Conservation (phyloP, 1,140 invertebrate species). For the Metopolophium dirhodum region DNA sequence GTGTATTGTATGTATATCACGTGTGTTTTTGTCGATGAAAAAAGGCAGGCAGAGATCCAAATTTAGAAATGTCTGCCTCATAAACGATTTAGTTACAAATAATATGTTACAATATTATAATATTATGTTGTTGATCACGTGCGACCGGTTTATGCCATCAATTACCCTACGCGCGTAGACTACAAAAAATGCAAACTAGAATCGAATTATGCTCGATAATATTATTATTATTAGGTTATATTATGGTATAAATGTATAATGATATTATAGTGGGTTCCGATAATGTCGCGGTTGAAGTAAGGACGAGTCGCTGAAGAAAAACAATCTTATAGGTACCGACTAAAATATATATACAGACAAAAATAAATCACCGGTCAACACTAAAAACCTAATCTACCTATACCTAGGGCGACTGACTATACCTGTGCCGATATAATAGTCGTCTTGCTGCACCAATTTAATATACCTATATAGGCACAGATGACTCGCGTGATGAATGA, state of each 20-base stretch:
- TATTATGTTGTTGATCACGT: not conserved
- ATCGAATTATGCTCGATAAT: not conserved
- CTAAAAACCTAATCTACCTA: not conserved
- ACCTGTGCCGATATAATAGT: not conserved
- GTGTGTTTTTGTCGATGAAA: not conserved
- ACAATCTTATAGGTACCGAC: too few relatives aligned
- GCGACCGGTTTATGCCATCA: not conserved
- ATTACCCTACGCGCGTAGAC: not conserved
- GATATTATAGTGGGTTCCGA: not conserved
- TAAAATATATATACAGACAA: not conserved
- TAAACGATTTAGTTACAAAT: not conserved
- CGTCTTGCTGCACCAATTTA: not conserved
- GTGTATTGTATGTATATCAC: not conserved
- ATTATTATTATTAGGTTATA: not conserved
- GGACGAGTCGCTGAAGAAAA: not conserved
- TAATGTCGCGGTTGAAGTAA: not conserved
- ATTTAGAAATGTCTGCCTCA: constrained; percentile 36
- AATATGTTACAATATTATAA: not conserved
- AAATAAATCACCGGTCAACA: not conserved
- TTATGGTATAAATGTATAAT: not conserved
- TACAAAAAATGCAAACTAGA: not conserved
- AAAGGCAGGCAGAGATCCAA: constrained; percentile 37
- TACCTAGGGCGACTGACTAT: not conserved
- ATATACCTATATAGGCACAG: not conserved
- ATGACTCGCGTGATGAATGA: not conserved